Evolutionary conservation across 2,888 invertebrate genomes (phyloP), one percentile per base, ranked within the genome.

Genomic region (Pachycephus smyrnensis): DNA sequence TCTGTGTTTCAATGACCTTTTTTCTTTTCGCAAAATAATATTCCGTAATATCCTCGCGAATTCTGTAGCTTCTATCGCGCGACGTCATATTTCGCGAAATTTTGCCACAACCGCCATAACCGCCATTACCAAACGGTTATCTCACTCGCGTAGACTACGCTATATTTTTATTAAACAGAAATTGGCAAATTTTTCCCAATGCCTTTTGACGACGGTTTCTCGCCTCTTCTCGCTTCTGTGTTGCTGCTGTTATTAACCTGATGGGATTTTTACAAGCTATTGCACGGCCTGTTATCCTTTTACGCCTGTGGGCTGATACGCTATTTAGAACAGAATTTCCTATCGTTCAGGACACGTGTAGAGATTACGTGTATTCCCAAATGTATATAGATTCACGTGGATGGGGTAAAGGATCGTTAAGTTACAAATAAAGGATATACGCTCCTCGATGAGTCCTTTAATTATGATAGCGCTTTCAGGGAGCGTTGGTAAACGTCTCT

Each of bases 11-110:
- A 40, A 32, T 3, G 15, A 40, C 33, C 75, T 71, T 76, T 75
- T 77, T 80, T 79, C 75, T 73, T 79, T 76, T 71, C 73, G 35
- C 55, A 23, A 55, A 15, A 23, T 23, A 23, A 55, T 23, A 55
- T 23, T 23, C 15, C 55, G 55, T 23, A 55, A 55, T 9, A 55
- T 55, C 23, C 0, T 23, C 55, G 23, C 23, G 55, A 55, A 9
- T 55, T 55, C 55, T 55, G 9, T 55, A 23, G 55, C 23, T 55
- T 2, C 0, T 55, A 55, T 23, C 23, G 23, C 55, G 23, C 2
- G 6, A 55, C 6, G 23, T 55, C 40, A 23, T 23, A 1, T 55
- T 55, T 23, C 9, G 23, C 55, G 2, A 55, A 55, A 55, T 55
- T 40, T 55, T 55, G 9, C 4, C n/a, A n/a, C n/a, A n/a, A n/a